phyloP scores from a whole-genome alignment of 2,797 vertebrate genomes.

The Spea hammondii region DNA sequence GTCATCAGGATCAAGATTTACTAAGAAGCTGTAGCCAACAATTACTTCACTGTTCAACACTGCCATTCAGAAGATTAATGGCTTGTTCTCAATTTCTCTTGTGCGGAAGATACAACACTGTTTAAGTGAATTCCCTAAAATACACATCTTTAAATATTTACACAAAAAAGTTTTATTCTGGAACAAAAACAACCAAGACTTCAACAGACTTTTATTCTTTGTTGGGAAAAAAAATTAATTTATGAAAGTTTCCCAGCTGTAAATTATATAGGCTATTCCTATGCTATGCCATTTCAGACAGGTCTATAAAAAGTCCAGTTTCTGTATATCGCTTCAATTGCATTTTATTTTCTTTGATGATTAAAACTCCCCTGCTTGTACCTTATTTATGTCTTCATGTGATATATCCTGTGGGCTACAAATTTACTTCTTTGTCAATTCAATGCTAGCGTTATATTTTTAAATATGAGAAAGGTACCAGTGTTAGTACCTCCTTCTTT shows the following conservation, averaged over 20 bases:
- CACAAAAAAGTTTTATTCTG: constrained; percentile 43
- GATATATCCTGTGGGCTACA: too few relatives aligned
- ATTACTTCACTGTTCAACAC: constrained; percentile 54
- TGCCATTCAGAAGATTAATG: constrained; percentile 51
- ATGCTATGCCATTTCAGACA: constrained; percentile 3
- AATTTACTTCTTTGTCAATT: too few relatives aligned
- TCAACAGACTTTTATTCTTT: constrained; percentile 23
- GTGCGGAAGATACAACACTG: constrained; percentile 50
- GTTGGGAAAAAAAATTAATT: constrained; percentile 14
- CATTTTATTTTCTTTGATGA: constrained; percentile 5
- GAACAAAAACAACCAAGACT: constrained; percentile 33
- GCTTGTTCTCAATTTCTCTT: constrained; percentile 51
- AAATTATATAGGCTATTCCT: constrained; percentile 13
- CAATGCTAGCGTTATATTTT: too few relatives aligned
- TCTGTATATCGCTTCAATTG: background rate
- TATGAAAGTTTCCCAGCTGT: constrained; percentile 21
- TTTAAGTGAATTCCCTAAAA: constrained; percentile 48
- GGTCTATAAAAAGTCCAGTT: background rate
- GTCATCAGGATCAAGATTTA: constrained; percentile 53
- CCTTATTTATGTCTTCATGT: too few relatives aligned
- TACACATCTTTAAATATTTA: constrained; percentile 53
- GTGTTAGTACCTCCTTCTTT: too few relatives aligned
- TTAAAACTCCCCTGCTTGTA: too few relatives aligned
- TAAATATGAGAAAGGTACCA: too few relatives aligned
- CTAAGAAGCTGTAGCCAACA: constrained; percentile 51